Percentiles rank a stretch among this genome's conserved stretches.
These are phyloP conservation scores for Harlomillsia oculata DNA, from an alignment of 1,140 invertebrate genomes.

Conservation along the genomic window DNA sequence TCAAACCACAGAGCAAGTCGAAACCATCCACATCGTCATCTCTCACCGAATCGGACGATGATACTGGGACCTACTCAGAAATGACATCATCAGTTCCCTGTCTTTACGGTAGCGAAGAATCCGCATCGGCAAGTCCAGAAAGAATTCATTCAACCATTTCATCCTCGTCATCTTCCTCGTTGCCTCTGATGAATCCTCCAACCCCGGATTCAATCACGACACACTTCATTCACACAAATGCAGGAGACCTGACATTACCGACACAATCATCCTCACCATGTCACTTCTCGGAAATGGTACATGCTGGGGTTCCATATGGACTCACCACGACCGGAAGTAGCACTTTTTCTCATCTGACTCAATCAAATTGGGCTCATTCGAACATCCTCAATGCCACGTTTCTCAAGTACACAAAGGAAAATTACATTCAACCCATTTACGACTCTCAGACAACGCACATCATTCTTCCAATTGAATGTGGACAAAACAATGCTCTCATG, in stretches of 20 bases:
- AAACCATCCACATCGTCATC: no score
- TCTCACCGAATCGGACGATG: no score
- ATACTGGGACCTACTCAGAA: no score
- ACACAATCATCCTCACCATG: neutral
- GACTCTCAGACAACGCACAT: conserved; percentile 20
- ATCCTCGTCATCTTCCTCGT: neutral
- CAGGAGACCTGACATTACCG: neutral
- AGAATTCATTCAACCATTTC: neutral
- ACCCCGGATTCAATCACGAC: conserved; percentile 19
- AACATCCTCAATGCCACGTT: conserved; percentile 14
- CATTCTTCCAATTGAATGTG: conserved; percentile 34
- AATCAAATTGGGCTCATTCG: no score
- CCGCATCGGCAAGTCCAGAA: no score
- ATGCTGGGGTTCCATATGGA: no score
- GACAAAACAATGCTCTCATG: conserved; percentile 29
- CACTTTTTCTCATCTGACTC: neutral
- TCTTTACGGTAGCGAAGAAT: no score
- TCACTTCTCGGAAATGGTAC: no score
- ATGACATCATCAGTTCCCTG: no score
- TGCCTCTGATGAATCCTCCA: conserved; percentile 14
- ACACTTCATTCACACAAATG: conserved; percentile 11
- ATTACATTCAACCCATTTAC: conserved; percentile 21
- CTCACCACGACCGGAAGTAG: neutral
- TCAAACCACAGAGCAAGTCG: no score
- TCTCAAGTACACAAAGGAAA: conserved; percentile 19